A percentile compares a stretch with the other conserved stretches of the same genome.
phyloP scores from a whole-genome alignment of 2,888 invertebrate species.

The Eupithecia pulchellata region DNA sequence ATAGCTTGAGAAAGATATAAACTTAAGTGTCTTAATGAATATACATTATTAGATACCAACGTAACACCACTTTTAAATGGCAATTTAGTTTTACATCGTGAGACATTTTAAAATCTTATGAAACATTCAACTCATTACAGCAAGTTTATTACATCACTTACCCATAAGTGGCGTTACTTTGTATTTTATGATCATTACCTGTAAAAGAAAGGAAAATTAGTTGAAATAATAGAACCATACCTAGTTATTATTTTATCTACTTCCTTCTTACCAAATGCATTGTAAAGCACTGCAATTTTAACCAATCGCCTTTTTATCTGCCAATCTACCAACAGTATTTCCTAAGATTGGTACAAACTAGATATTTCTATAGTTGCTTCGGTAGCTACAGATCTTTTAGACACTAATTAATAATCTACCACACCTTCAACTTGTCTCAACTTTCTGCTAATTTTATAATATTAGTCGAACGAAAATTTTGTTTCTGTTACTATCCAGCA shows the following conservation, averaged over 20 bases:
- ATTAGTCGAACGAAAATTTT: neutral
- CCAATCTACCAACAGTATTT: neutral
- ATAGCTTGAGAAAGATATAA: neutral
- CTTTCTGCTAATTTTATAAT: neutral
- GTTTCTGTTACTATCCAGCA: neutral
- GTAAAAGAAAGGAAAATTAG: slow-evolving; percentile 42
- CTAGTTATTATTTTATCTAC: neutral
- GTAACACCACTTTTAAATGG: slow-evolving; percentile 2
- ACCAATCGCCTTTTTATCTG: neutral
- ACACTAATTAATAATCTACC: neutral
- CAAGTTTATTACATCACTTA: slow-evolving; percentile 33
- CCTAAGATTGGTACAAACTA: neutral
- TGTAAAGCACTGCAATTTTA: neutral
- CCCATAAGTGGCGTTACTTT: slow-evolving; percentile 29
- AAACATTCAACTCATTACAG: slow-evolving; percentile 11
- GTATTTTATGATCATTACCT: slow-evolving; percentile 45
- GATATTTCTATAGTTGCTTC: neutral
- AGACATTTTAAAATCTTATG: slow-evolving; percentile 22
- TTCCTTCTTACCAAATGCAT: neutral
- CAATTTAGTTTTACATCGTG: slow-evolving; percentile 31
- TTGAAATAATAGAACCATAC: slow-evolving; percentile 20
- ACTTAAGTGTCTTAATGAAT: neutral
- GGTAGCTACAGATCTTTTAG: neutral
- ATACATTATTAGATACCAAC: neutral
- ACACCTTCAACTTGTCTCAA: neutral